Percentiles rank a stretch among this genome's conserved stretches.
These are phyloP conservation scores for Lontra canadensis DNA, from an alignment of 2,113 vertebrate genomes.

Conservation along the genomic window DNA sequence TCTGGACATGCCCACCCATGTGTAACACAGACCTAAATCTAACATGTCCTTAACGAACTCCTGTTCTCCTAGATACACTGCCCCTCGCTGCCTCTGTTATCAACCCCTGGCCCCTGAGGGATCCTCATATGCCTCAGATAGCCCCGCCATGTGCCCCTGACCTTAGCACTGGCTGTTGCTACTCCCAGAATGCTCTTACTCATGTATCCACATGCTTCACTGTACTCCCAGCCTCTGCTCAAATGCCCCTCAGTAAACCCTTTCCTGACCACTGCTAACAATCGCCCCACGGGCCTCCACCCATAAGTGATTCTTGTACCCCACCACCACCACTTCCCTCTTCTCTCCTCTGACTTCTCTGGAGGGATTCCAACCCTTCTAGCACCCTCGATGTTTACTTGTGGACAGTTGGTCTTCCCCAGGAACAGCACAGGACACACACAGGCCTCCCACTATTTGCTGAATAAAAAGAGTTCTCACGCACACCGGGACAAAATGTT, in stretches of 20 bases:
- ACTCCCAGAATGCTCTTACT: background rate
- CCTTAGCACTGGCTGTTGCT: background rate
- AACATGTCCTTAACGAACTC: background rate
- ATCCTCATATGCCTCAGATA: background rate
- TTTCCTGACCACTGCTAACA: background rate
- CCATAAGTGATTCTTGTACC: background rate
- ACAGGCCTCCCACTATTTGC: background rate
- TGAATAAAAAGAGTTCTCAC: background rate
- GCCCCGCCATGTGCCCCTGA: background rate
- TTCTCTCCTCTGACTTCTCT: background rate
- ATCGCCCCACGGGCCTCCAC: background rate
- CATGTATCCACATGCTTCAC: background rate
- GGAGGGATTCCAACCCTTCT: background rate
- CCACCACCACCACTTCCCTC: too few relatives aligned
- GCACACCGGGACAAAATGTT: background rate
- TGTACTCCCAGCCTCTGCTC: background rate
- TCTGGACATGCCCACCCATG: accelerated
- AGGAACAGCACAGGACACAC: background rate
- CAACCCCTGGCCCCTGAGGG: too few relatives aligned
- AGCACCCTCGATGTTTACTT: background rate
- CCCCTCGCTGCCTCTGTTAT: background rate
- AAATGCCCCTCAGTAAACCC: background rate
- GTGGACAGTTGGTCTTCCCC: background rate
- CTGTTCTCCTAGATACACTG: background rate
- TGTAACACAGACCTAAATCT: background rate